Percentiles rank a stretch among this genome's conserved stretches.
phyloP scores from a whole-genome alignment of 2,113 vertebrate genomes.

The Triplophysa siluroides region DNA sequence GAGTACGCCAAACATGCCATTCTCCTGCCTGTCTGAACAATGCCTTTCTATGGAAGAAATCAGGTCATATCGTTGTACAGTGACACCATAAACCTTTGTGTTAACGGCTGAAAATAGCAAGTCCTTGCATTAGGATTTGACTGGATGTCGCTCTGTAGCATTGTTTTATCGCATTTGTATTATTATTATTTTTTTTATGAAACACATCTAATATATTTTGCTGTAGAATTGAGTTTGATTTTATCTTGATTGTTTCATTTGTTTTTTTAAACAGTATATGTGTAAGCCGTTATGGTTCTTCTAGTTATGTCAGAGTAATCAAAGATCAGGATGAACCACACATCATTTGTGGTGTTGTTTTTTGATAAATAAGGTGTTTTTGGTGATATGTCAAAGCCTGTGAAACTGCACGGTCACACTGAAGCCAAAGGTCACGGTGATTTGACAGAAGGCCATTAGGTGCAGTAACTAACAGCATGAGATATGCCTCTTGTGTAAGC shows the following conservation, averaged over 20 bases:
- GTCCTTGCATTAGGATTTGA: neutral
- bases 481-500: conserved; percentile 13
- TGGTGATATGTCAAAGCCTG: conserved; percentile 32
- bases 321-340: conserved; percentile 28
- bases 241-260: neutral
- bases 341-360: conserved; percentile 43
- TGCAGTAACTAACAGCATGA: conserved; percentile 47
- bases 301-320: conserved; percentile 35
- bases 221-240: conserved; percentile 2
- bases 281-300: neutral
- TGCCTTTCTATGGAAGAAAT: neutral
- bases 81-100: too few species aligned
- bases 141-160: neutral
- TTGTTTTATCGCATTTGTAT: neutral
- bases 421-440: conserved; percentile 26
- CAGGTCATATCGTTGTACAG: neutral
- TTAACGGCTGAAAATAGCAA: too few species aligned
- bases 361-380: conserved; percentile 15
- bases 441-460: neutral
- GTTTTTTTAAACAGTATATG: conserved; percentile 8
- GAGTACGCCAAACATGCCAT: neutral
- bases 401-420: conserved; percentile 1
- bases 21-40: conserved; percentile 9
- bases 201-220: conserved; percentile 24
- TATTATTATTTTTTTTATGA: neutral